A percentile compares a stretch with the other conserved stretches of the same genome.
These are phyloP conservation scores for Dasysyrphus tricinctus DNA, from an alignment of 2,888 invertebrate species.

Conservation along the genomic window DNA sequence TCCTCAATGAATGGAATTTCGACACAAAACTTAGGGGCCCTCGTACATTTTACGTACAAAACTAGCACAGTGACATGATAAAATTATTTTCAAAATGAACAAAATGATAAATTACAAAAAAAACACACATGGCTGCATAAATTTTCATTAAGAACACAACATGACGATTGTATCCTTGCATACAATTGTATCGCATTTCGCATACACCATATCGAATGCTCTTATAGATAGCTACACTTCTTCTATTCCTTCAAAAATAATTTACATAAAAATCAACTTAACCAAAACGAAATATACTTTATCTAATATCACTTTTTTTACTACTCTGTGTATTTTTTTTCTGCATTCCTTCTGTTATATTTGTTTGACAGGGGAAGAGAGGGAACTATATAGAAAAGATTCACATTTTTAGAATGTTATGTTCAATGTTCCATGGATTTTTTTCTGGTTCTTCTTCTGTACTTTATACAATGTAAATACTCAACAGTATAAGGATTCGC, in stretches of 20 bases:
- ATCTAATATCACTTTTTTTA: slow-evolving; percentile 17
- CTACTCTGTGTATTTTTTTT: slow-evolving; percentile 18
- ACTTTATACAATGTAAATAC: slow-evolving; percentile 25
- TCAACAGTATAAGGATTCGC: slow-evolving; percentile 37
- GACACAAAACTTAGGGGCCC: no score
- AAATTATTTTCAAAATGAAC: not conserved
- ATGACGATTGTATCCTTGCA: slow-evolving; percentile 14
- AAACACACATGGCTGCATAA: slow-evolving; percentile 63
- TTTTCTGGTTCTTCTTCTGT: not conserved
- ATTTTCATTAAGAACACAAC: slow-evolving; percentile 54
- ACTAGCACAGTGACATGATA: not conserved
- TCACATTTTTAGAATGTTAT: slow-evolving; percentile 40
- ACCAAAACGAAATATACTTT: slow-evolving; percentile 47
- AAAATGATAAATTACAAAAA: slow-evolving; percentile 14
- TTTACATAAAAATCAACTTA: slow-evolving; percentile 71
- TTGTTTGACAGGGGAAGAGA: not conserved
- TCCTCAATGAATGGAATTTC: no score
- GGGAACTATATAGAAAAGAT: not conserved
- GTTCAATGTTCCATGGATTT: slow-evolving; percentile 66
- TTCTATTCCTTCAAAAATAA: slow-evolving; percentile 23
- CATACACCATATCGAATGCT: slow-evolving; percentile 28
- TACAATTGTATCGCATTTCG: not conserved
- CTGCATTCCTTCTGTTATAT: slow-evolving; percentile 20
- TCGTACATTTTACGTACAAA: no score
- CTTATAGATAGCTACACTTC: not conserved